phyloP scores from a whole-genome alignment of 2,113 vertebrate species.

The Willisornis vidua region DNA sequence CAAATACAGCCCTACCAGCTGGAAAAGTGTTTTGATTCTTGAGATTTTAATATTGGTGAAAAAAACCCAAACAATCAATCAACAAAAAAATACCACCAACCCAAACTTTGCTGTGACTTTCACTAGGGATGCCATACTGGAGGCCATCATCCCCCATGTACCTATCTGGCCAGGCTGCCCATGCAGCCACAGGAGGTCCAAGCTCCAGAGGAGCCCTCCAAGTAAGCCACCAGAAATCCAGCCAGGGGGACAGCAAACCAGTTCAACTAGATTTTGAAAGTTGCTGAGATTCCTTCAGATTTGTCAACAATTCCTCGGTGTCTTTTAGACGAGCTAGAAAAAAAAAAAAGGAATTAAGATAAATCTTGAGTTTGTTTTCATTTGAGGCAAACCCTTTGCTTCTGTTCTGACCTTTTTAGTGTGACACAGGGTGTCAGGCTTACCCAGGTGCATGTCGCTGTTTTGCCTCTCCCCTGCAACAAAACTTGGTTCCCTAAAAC shows the following conservation, averaged over 20 bases:
- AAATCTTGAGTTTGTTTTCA: neutral
- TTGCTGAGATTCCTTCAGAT: neutral
- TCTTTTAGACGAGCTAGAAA: neutral
- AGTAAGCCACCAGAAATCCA: neutral
- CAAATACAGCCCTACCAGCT: neutral
- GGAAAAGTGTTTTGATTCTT: neutral
- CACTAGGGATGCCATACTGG: neutral
- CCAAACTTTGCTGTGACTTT: neutral
- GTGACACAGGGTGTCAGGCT: neutral
- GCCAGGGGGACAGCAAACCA: neutral
- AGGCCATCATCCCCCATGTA: neutral
- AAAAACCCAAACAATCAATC: neutral
- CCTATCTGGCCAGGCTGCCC: neutral
- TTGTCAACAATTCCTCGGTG: neutral
- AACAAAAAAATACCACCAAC: neutral
- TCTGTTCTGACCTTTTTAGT: neutral
- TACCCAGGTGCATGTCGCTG: neutral
- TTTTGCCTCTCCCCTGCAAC: neutral
- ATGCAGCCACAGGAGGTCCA: neutral
- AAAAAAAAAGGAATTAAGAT: neutral
- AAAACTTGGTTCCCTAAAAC: neutral
- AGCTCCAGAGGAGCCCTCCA: neutral
- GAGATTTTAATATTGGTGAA: neutral
- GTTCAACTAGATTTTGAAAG: neutral
- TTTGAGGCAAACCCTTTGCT: fast-evolving